Conservation (phyloP, 2,888 invertebrate genomes). For the Quadriops clusia region DNA sequence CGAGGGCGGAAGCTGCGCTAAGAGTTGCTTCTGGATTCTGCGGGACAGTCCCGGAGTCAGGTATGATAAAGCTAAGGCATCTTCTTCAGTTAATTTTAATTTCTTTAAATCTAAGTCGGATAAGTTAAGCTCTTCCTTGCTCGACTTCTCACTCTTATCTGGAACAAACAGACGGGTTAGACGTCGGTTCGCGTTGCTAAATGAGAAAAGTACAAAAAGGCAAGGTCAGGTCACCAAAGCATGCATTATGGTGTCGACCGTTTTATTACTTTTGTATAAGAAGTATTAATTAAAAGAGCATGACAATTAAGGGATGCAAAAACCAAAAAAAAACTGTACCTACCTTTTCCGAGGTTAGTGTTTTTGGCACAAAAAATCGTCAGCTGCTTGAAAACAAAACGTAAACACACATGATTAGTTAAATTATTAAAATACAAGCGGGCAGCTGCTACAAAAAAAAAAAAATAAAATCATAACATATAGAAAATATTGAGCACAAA, state of each 20-base stretch:
- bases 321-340: conserved; percentile 19
- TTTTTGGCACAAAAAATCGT: conserved; percentile 35
- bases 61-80: conserved; percentile 55
- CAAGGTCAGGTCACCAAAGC: too few species aligned
- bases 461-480: too few species aligned
- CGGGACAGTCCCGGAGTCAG: conserved; percentile 60
- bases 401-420: too few species aligned
- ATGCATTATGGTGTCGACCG: too few species aligned
- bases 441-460: too few species aligned
- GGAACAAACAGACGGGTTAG: conserved; percentile 18
- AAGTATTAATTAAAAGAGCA: too few species aligned
- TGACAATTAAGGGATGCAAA: conserved; percentile 2
- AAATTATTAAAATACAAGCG: too few species aligned
- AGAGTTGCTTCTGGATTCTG: conserved; percentile 57
- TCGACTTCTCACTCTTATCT: conserved; percentile 25
- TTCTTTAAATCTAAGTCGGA: conserved; percentile 52
- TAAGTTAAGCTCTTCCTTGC: conserved; percentile 36
- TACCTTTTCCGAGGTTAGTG: conserved; percentile 25
- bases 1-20: conserved; percentile 57
- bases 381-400: conserved; percentile 30
- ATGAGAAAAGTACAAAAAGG: too few species aligned
- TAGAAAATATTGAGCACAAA: too few species aligned
- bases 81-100: conserved; percentile 56
- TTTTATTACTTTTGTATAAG: too few species aligned
- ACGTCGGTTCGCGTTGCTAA: background rate